Conservation (phyloP, 2,888 invertebrate genomes). For the Polyploca ridens region DNA sequence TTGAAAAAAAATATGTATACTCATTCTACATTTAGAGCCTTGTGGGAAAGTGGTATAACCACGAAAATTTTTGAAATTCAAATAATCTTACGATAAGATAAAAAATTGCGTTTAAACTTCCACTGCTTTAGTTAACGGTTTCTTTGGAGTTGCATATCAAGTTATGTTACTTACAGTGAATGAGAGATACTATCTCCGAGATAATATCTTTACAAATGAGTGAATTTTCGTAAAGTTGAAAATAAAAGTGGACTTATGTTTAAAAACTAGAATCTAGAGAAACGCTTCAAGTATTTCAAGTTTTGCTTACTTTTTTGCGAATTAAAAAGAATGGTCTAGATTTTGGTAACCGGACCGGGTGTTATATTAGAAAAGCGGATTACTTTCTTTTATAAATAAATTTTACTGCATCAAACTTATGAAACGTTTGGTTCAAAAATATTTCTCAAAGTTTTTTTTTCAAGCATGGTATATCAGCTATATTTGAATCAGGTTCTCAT, state of each 20-base stretch:
- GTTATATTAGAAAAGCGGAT: constrained; percentile 4
- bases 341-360: not conserved
- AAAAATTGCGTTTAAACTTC: not conserved
- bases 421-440: too few species aligned
- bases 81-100: constrained; percentile 11
- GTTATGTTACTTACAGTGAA: constrained; percentile 9
- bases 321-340: constrained; percentile 1
- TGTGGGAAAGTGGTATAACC: constrained; percentile 10
- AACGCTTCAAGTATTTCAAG: constrained; percentile 12
- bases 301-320: not conserved
- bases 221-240: constrained; percentile 10
- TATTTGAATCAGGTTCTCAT: too few species aligned
- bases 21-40: not conserved
- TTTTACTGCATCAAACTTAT: not conserved
- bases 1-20: too few species aligned
- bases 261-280: constrained; percentile 18
- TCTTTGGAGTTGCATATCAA: not conserved
- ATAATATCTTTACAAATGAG: constrained; percentile 6
- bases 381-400: not conserved
- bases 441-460: too few species aligned
- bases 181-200: not conserved
- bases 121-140: constrained; percentile 6
- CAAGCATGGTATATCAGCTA: too few species aligned
- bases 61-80: constrained; percentile 7
- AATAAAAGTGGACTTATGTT: constrained; percentile 17